A percentile compares a stretch with the other conserved stretches of the same genome.
phyloP scores from a whole-genome alignment of 2,113 vertebrate genomes.

The Takifugu flavidus region DNA sequence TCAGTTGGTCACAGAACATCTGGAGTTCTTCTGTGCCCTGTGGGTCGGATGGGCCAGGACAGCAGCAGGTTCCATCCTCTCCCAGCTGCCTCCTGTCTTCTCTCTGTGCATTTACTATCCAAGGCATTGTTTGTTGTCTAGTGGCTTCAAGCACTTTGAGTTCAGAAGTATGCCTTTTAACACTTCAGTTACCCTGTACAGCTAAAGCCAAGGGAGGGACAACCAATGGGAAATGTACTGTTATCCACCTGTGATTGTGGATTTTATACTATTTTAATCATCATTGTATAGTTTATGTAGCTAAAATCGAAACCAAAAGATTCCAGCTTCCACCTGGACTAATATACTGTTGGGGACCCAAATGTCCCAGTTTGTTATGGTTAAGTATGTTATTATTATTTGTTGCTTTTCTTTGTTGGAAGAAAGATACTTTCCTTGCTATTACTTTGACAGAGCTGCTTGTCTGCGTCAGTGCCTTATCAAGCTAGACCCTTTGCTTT shows the following conservation, averaged over 20 bases:
- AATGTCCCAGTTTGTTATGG: conserved; percentile 5
- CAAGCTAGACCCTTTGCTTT: conserved; percentile 53
- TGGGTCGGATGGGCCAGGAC: conserved; percentile 38
- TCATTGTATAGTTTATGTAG: conserved; percentile 28
- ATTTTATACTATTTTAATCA: conserved; percentile 23
- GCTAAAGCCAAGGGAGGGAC: conserved; percentile 26
- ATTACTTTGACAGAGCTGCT: conserved; percentile 42
- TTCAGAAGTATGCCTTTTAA: conserved; percentile 27
- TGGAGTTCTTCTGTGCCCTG: conserved; percentile 37
- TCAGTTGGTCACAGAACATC: conserved; percentile 24
- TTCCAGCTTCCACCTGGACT: conserved; percentile 5
- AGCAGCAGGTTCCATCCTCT: conserved; percentile 38
- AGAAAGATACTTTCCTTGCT: conserved; percentile 18
- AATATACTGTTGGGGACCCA: conserved; percentile 3
- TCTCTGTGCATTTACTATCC: conserved; percentile 14
- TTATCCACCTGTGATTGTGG: conserved; percentile 15
- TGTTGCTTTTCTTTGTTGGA: conserved; percentile 2
- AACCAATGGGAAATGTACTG: conserved; percentile 1
- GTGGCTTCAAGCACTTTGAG: conserved; percentile 45
- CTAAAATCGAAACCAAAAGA: conserved; percentile 23
- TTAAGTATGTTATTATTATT: conserved; percentile 20
- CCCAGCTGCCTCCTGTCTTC: conserved; percentile 21
- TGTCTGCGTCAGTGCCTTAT: conserved; percentile 78
- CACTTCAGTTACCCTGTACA: conserved; percentile 25
- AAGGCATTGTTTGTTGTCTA: conserved; percentile 31